Evolutionary conservation across 2,888 invertebrate species (phyloP).

Genomic region (Philereme transversata): DNA sequence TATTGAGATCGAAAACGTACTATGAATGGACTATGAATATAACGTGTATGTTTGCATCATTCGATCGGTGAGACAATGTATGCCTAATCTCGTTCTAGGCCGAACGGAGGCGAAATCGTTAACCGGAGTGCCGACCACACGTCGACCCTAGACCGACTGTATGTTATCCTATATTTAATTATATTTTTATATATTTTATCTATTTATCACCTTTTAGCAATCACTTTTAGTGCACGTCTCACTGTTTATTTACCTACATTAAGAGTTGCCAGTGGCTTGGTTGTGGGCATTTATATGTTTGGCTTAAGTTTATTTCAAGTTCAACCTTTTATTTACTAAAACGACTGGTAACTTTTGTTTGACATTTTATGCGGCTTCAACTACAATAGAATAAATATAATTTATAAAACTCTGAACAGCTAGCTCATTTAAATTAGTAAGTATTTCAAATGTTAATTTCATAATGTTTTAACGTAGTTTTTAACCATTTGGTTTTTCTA

Average conservation of each 20-base stretch:
- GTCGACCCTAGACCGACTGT: slow-evolving; percentile 81
- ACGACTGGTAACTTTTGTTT: slow-evolving; percentile 23
- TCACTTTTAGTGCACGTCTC: slow-evolving; percentile 32
- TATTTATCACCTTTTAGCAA: slow-evolving; percentile 28
- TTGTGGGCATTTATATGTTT: slow-evolving; percentile 19
- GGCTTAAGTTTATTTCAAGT: slow-evolving; percentile 1
- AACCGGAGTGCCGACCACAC: slow-evolving; percentile 81
- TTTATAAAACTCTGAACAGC: not conserved
- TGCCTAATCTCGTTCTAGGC: slow-evolving; percentile 75
- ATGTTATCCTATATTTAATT: slow-evolving; percentile 66
- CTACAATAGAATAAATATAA: not conserved
- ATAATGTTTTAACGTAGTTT: slow-evolving; percentile 4
- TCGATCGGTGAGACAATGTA: slow-evolving; percentile 46
- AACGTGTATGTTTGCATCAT: not conserved
- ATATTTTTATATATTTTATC: slow-evolving; percentile 34
- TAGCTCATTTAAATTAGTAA: not conserved
- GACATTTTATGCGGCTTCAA: not conserved
- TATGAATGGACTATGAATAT: not conserved
- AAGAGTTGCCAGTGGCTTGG: slow-evolving; percentile 31
- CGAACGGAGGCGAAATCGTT: slow-evolving; percentile 80
- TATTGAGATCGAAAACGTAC: not conserved
- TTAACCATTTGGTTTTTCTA: not conserved
- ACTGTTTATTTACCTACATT: slow-evolving; percentile 15
- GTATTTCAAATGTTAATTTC: slow-evolving; percentile 5
- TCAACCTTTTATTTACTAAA: slow-evolving; percentile 4